These are phyloP conservation scores for Triplophysa rosa DNA, from an alignment of 2,113 vertebrate species.

Conservation along the genomic window DNA sequence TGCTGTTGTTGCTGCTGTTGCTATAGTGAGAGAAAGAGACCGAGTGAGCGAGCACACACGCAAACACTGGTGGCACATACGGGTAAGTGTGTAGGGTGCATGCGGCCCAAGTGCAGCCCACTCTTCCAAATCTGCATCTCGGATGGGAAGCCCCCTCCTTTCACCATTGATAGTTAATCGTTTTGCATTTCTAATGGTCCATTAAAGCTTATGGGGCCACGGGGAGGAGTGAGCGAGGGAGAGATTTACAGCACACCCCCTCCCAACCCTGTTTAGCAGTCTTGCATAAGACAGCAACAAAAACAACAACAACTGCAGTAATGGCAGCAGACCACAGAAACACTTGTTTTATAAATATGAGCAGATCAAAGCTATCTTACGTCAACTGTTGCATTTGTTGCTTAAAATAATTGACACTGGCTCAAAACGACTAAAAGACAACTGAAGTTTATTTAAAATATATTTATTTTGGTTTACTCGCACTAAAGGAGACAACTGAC, in stretches of 20 bases:
- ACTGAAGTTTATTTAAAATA: too few relatives aligned
- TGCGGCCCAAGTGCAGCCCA: constrained; percentile 54
- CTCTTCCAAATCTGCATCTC: neutral
- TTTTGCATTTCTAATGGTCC: constrained; percentile 74
- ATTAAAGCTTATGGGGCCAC: constrained; percentile 69
- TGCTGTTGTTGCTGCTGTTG: constrained; percentile 83
- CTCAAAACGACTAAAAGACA: too few relatives aligned
- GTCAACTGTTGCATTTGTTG: too few relatives aligned
- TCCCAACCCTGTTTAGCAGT: constrained; percentile 66
- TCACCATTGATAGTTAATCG: constrained; percentile 69
- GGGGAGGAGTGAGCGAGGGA: constrained; percentile 48
- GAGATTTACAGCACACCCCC: constrained; percentile 41
- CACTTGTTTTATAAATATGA: neutral
- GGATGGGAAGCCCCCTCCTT: constrained; percentile 51
- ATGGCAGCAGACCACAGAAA: constrained; percentile 40
- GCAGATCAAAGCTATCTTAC: too few relatives aligned
- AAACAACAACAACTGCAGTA: constrained; percentile 51
- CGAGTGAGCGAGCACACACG: constrained; percentile 36
- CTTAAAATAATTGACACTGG: too few relatives aligned
- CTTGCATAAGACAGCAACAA: constrained; percentile 69
- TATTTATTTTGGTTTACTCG: too few relatives aligned
- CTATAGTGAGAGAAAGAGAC: constrained; percentile 65
- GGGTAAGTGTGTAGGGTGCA: constrained; percentile 49
- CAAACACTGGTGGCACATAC: constrained; percentile 54
- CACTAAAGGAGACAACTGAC: neutral